phyloP scores from a whole-genome alignment of 2,797 vertebrate species.

The Astyanax mexicanus region DNA sequence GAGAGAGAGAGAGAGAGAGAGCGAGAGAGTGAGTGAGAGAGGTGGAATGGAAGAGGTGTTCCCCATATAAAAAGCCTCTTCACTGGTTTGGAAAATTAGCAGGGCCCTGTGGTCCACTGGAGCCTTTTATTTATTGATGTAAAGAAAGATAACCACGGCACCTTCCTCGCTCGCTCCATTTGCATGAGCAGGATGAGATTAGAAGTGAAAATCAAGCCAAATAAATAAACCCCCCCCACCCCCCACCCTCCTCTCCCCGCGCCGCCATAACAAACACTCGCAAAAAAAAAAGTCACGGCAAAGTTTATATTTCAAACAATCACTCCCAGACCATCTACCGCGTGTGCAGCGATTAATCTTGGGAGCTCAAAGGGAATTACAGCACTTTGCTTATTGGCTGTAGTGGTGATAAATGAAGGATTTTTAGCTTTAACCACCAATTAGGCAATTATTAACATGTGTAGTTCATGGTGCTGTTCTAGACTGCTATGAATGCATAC shows the following conservation, averaged over 20 bases:
- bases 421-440: conserved; percentile 39
- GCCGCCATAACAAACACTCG: conserved; percentile 53
- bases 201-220: conserved; percentile 70
- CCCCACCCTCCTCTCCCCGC: conserved; percentile 30
- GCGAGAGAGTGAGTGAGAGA: conserved; percentile 40
- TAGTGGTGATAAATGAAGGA: conserved; percentile 36
- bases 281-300: conserved; percentile 47
- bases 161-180: conserved; percentile 60
- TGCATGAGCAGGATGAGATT: conserved; percentile 68
- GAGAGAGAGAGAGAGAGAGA: conserved; percentile 40
- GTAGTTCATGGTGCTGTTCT: not conserved
- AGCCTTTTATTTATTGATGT: conserved; percentile 72
- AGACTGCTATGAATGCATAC: conserved; percentile 18
- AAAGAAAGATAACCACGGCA: conserved; percentile 63
- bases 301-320: conserved; percentile 65
- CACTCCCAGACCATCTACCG: conserved; percentile 46
- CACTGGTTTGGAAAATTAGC: conserved; percentile 77
- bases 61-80: conserved; percentile 68
- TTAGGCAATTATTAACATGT: conserved; percentile 53
- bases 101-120: conserved; percentile 63
- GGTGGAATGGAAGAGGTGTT: conserved; percentile 55
- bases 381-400: conserved; percentile 48
- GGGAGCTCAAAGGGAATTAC: conserved; percentile 48
- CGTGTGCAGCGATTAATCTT: conserved; percentile 51
- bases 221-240: conserved; percentile 60